Conservation (phyloP, 2,113 vertebrate genomes). For the Rallus limicola region DNA sequence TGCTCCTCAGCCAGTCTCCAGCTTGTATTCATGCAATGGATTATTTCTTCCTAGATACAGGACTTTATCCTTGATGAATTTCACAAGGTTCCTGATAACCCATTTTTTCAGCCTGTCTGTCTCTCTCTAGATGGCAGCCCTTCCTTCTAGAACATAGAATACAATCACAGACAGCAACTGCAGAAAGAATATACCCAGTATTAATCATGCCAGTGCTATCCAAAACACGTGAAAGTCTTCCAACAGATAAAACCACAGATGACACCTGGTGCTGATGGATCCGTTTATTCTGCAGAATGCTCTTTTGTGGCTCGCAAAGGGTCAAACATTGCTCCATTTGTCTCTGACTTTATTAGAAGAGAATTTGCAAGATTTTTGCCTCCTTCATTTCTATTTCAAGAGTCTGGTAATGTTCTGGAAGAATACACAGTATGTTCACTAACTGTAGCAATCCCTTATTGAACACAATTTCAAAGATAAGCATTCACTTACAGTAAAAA, state of each 20-base stretch:
- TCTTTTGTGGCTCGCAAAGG: background rate
- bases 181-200: background rate
- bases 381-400: background rate
- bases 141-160: background rate
- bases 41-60: background rate
- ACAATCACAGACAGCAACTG: background rate
- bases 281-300: background rate
- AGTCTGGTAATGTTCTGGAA: background rate
- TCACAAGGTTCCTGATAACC: background rate
- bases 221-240: background rate
- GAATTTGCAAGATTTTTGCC: background rate
- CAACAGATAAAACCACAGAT: background rate
- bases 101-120: background rate
- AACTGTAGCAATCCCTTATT: background rate
- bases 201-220: background rate
- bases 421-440: background rate
- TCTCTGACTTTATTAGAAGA: background rate
- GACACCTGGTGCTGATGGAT: background rate
- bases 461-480: background rate
- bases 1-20: background rate
- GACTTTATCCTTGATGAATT: background rate
- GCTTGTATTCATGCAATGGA: background rate
- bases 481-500: background rate
- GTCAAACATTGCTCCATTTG: background rate
- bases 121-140: background rate